Conservation (phyloP, 2,113 vertebrate genomes). For the Sturnus vulgaris region DNA sequence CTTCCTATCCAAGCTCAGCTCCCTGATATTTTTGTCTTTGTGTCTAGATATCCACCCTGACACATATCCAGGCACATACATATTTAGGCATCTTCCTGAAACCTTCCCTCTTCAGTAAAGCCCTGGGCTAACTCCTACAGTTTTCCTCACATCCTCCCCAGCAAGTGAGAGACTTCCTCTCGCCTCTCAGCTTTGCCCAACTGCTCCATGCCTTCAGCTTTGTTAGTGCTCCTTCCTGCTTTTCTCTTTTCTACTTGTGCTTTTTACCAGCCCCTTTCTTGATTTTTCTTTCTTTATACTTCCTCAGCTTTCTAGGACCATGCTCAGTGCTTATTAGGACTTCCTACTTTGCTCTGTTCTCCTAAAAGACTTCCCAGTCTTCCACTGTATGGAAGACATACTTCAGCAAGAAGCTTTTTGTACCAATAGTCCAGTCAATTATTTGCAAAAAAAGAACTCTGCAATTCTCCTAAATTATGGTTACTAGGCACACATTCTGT, state of each 20-base stretch:
- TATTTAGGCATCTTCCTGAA: neutral
- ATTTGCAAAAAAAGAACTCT: neutral
- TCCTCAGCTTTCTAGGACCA: neutral
- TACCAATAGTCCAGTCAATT: neutral
- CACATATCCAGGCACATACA: neutral
- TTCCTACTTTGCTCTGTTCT: neutral
- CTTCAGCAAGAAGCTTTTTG: neutral
- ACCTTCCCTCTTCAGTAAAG: neutral
- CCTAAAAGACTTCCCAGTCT: neutral
- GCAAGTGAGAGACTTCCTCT: neutral
- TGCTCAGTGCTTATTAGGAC: neutral
- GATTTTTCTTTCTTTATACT: neutral
- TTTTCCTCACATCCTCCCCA: neutral
- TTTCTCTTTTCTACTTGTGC: neutral
- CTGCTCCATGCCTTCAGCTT: neutral
- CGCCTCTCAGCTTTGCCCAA: neutral
- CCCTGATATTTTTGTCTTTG: neutral
- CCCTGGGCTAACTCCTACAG: neutral
- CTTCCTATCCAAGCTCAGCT: neutral
- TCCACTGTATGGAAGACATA: neutral
- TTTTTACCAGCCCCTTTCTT: neutral
- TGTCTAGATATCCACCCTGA: neutral
- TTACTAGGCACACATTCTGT: neutral
- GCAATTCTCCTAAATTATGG: neutral
- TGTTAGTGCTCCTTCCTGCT: neutral